These are phyloP conservation scores for Hemiprocne comata DNA, from an alignment of 2,113 vertebrate genomes.

Conservation along the genomic window DNA sequence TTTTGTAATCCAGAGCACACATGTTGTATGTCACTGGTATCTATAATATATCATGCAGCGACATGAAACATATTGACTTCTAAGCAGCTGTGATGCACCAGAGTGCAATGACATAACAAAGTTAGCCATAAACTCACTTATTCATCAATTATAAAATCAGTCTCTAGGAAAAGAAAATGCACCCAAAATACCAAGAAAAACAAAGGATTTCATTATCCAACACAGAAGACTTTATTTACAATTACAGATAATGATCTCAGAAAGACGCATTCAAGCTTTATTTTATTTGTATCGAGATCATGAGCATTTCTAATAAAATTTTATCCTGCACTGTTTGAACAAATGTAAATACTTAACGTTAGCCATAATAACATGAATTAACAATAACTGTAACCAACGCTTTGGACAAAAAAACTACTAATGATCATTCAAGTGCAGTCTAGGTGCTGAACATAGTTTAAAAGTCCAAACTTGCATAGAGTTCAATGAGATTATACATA, in stretches of 20 bases:
- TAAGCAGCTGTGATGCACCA: background rate
- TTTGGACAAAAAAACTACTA: background rate
- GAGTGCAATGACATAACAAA: background rate
- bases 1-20: background rate
- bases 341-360: constrained; percentile 9
- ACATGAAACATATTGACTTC: background rate
- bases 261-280: background rate
- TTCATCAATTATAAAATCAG: background rate
- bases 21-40: background rate
- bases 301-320: background rate
- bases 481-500: background rate
- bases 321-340: constrained; percentile 1
- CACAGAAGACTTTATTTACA: constrained; percentile 46
- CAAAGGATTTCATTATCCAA: background rate
- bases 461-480: background rate
- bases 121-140: fast-evolving
- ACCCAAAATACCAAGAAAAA: background rate
- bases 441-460: background rate
- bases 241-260: background rate
- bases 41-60: background rate
- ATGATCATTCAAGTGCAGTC: background rate
- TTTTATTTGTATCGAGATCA: background rate
- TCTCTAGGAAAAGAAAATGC: background rate
- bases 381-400: background rate
- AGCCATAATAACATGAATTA: background rate